Conservation (phyloP, 2,113 vertebrate genomes). For the Myxocyprinus asiaticus region DNA sequence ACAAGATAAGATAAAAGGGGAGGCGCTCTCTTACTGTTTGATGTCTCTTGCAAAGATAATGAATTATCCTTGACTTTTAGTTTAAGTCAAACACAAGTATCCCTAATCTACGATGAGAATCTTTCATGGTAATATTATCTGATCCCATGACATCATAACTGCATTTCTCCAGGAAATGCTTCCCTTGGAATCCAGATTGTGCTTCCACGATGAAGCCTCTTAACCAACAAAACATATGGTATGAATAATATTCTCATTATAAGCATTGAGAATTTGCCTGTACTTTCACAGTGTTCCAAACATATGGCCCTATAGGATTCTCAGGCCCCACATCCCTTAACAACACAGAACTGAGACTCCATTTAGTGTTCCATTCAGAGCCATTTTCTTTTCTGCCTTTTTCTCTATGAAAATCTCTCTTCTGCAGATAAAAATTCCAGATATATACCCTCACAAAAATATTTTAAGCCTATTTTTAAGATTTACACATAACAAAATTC, state of each 20-base stretch:
- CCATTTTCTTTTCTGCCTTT: neutral
- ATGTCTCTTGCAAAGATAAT: neutral
- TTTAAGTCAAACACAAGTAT: conserved; percentile 24
- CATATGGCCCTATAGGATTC: conserved; percentile 25
- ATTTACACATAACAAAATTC: no score
- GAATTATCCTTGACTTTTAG: neutral
- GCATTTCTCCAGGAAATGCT: conserved; percentile 69
- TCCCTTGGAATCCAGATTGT: conserved; percentile 68
- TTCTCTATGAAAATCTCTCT: neutral
- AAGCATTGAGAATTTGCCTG: conserved; percentile 74
- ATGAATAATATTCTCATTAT: conserved; percentile 79
- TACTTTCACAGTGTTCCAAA: no score
- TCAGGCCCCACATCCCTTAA: conserved; percentile 15
- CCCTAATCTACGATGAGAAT: conserved; percentile 41
- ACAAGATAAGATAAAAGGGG: neutral
- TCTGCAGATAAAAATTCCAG: neutral
- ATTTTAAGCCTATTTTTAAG: no score
- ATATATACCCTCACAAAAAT: neutral
- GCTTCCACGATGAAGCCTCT: conserved; percentile 70
- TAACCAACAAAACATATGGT: conserved; percentile 76
- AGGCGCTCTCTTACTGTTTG: neutral
- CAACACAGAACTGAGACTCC: conserved; percentile 3
- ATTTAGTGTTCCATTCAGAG: conserved; percentile 8
- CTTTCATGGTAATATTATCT: conserved; percentile 61
- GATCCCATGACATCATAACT: conserved; percentile 70